Evolutionary conservation across 2,888 invertebrate species (phyloP).

Genomic region (Drosophila suboccidentalis): DNA sequence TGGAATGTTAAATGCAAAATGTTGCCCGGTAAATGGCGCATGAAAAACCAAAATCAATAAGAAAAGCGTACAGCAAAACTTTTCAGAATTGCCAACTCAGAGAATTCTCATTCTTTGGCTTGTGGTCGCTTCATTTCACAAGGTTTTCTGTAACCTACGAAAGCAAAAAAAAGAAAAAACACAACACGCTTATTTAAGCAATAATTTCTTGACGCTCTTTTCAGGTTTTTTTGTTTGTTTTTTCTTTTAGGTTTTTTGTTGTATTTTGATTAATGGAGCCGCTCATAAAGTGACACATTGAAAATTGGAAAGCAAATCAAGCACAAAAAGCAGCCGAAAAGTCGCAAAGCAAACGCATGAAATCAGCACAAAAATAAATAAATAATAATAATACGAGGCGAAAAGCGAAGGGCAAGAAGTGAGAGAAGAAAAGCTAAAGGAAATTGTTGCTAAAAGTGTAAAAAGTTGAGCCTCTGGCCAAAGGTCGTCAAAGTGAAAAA

Average conservation of each 20-base stretch:
- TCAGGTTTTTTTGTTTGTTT: slow-evolving; percentile 33
- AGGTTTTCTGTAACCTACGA: slow-evolving; percentile 20
- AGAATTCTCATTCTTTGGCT: slow-evolving; percentile 38
- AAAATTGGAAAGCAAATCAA: slow-evolving; percentile 81
- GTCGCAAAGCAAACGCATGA: slow-evolving; percentile 71
- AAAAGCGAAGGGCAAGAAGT: slow-evolving; percentile 1
- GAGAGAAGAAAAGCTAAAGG: slow-evolving; percentile 29
- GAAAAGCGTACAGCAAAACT: slow-evolving; percentile 25
- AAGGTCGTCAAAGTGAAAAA: slow-evolving; percentile 78
- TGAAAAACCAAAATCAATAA: slow-evolving; percentile 48
- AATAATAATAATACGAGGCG: slow-evolving; percentile 42
- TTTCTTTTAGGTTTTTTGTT: slow-evolving; percentile 30
- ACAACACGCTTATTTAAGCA: slow-evolving; percentile 78
- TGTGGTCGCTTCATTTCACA: slow-evolving; percentile 74
- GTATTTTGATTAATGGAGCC: slow-evolving; percentile 76
- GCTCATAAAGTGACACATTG: slow-evolving; percentile 81
- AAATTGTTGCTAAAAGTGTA: slow-evolving; percentile 76
- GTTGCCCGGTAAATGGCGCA: slow-evolving; percentile 66
- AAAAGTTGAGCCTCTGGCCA: slow-evolving; percentile 70
- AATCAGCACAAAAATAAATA: slow-evolving; percentile 73
- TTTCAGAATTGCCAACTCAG: slow-evolving; percentile 69
- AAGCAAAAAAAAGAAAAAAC: slow-evolving; percentile 11
- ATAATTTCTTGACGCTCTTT: slow-evolving; percentile 72
- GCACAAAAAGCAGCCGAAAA: slow-evolving; percentile 71
- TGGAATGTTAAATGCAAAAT: slow-evolving; percentile 59